Evolutionary conservation across 2,113 vertebrate species (phyloP).

Genomic region (Circaetus cinerascens): DNA sequence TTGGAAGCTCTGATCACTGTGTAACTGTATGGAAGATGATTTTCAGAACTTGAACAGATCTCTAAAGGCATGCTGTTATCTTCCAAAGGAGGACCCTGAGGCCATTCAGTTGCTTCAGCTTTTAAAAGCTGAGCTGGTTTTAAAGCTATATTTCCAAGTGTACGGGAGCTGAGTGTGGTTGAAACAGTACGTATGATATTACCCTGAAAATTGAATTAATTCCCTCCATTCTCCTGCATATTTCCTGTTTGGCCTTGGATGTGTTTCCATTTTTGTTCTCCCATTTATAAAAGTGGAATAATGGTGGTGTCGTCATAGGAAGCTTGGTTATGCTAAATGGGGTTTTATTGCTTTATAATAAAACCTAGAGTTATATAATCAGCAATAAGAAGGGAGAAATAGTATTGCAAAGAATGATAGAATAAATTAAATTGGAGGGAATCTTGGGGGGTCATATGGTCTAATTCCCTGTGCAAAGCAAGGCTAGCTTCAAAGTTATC

Average conservation of each 20-base stretch:
- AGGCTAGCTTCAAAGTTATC: not conserved
- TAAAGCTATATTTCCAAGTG: not conserved
- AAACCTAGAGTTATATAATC: not conserved
- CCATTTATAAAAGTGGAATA: not conserved
- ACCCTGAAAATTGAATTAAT: not conserved
- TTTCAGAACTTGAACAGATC: not conserved
- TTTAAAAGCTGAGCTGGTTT: not conserved
- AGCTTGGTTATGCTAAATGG: not conserved
- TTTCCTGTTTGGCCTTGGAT: not conserved
- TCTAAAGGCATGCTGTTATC: not conserved
- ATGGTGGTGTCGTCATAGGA: not conserved
- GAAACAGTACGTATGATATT: not conserved
- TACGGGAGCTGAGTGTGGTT: not conserved
- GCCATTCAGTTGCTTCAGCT: not conserved
- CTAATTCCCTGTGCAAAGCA: not conserved
- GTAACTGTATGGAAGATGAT: not conserved
- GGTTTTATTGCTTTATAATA: not conserved
- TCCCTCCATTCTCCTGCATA: not conserved
- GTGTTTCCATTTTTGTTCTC: not conserved
- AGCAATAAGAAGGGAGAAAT: not conserved
- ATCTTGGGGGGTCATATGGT: not conserved
- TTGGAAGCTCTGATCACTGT: not conserved
- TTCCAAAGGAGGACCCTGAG: not conserved
- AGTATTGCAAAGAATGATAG: not conserved
- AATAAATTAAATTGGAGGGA: not conserved